Evolutionary conservation across 2,888 invertebrate species (phyloP).

Genomic region (Rutpela maculata): DNA sequence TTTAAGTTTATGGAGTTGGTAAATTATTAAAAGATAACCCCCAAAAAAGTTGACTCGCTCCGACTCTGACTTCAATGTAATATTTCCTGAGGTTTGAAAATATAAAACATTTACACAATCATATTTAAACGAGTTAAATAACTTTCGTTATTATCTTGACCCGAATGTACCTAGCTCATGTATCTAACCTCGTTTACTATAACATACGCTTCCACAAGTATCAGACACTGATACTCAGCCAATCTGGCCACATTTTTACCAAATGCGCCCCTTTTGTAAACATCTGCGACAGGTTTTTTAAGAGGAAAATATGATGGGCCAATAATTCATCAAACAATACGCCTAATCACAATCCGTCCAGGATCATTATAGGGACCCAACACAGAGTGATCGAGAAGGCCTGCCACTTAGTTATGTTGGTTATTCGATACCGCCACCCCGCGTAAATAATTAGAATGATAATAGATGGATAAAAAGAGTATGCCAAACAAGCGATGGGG

Average conservation of each 20-base stretch:
- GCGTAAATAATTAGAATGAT: constrained; percentile 74
- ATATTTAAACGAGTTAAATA: no score
- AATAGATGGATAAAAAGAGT: constrained; percentile 74
- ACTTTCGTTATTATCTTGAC: no score
- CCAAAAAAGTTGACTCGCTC: no score
- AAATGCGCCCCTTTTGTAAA: constrained; percentile 67
- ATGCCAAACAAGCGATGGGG: constrained; percentile 71
- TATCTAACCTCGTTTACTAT: constrained; percentile 45
- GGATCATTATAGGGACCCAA: constrained; percentile 64
- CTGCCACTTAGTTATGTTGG: constrained; percentile 74
- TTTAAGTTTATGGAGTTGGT: no score
- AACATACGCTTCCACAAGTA: constrained; percentile 49
- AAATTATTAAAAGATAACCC: no score
- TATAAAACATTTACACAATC: no score
- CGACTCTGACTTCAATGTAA: no score
- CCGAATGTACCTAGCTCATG: neutral
- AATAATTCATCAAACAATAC: constrained; percentile 70
- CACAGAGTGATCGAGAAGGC: constrained; percentile 60
- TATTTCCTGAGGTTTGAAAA: no score
- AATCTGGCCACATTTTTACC: constrained; percentile 73
- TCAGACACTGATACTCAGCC: constrained; percentile 57
- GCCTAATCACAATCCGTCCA: constrained; percentile 65
- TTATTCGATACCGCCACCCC: constrained; percentile 71
- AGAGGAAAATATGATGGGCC: constrained; percentile 67
- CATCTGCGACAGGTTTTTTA: constrained; percentile 73